Percentiles rank a stretch among this genome's conserved stretches.
phyloP scores from a whole-genome alignment of 2,888 invertebrate genomes.

The Trachelus troglodyta region DNA sequence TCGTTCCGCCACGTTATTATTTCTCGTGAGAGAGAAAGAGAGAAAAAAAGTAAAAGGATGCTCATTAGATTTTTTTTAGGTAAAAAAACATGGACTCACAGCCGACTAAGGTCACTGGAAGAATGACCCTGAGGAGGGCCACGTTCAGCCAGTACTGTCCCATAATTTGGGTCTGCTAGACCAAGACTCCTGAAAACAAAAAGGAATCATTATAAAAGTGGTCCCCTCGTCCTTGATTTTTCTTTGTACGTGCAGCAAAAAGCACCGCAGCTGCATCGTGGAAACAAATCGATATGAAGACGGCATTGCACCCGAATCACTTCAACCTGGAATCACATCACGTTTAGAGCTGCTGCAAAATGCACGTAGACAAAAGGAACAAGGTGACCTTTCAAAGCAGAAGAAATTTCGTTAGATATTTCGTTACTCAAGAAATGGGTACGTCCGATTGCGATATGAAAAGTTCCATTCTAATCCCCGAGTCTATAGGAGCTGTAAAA shows the following conservation, averaged over 20 bases:
- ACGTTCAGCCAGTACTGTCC: slow-evolving; percentile 67
- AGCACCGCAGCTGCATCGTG: neutral
- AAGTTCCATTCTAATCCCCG: neutral
- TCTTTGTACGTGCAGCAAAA: neutral
- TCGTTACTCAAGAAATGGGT: neutral
- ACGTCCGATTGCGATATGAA: neutral
- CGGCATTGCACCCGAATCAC: neutral
- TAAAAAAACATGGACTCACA: slow-evolving; percentile 65
- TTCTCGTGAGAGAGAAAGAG: neutral
- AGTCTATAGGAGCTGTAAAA: neutral
- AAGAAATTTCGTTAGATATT: neutral
- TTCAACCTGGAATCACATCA: neutral
- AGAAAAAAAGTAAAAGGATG: neutral
- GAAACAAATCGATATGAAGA: neutral
- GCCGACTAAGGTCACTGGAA: slow-evolving; percentile 68
- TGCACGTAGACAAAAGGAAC: neutral
- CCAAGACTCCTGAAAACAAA: slow-evolving; percentile 45
- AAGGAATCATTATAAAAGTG: neutral
- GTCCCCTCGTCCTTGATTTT: too few relatives aligned
- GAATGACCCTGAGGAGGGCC: slow-evolving; percentile 67
- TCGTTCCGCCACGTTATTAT: neutral
- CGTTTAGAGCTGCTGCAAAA: neutral
- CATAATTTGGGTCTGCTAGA: slow-evolving; percentile 56
- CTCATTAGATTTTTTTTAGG: neutral
- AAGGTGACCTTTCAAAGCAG: neutral